Conservation (phyloP, 2,113 vertebrate species). For the Dendropsophus ebraccatus region DNA sequence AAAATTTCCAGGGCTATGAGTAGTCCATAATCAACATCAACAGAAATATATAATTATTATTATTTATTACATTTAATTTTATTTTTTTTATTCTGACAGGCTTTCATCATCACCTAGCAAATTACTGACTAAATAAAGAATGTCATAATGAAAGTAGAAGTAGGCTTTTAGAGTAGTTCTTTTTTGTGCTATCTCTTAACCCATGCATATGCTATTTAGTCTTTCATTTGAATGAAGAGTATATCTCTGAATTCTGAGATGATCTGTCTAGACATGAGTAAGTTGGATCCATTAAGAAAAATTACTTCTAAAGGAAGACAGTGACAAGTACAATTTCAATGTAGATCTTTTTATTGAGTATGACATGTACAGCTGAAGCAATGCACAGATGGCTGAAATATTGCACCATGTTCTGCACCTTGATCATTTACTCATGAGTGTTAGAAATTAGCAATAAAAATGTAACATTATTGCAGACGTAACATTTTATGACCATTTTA, state of each 20-base stretch:
- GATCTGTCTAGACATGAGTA: slow-evolving; percentile 8
- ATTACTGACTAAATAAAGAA: not conserved
- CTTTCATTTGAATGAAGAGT: not conserved
- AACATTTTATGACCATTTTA: not conserved
- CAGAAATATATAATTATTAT: too few species aligned
- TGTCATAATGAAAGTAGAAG: too few species aligned
- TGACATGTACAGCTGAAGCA: not conserved
- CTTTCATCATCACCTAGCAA: too few species aligned
- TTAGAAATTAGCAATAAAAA: not conserved
- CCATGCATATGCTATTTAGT: not conserved
- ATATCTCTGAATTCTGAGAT: not conserved
- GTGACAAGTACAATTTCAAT: not conserved
- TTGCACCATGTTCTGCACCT: not conserved
- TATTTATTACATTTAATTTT: too few species aligned
- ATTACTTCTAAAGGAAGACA: not conserved
- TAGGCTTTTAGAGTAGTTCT: not conserved
- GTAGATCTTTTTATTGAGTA: not conserved
- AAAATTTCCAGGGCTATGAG: too few species aligned
- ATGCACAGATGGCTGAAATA: not conserved
- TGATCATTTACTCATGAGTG: not conserved
- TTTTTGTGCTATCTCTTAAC: not conserved
- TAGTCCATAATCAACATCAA: too few species aligned
- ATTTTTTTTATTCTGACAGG: too few species aligned
- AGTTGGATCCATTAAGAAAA: not conserved
- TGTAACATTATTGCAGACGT: not conserved